Conservation (phyloP, 1,140 invertebrate genomes). For the Andricus grossulariae region DNA sequence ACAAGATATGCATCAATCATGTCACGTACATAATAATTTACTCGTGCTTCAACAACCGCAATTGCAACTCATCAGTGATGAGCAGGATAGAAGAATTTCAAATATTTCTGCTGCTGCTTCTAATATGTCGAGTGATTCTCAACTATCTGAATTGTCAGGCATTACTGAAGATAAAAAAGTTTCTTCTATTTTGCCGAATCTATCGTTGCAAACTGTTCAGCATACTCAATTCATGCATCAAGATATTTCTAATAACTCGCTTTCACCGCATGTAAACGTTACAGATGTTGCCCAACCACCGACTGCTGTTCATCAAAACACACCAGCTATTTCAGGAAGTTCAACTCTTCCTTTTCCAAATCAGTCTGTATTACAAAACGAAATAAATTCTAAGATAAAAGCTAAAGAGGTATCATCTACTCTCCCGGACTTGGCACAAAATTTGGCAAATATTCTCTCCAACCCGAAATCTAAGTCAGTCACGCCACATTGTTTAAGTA, state of each 20-base stretch:
- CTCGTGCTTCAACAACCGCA: conserved; percentile 40
- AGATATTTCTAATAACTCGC: conserved; percentile 11
- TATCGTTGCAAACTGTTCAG: conserved; percentile 35
- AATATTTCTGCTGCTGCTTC: conserved; percentile 66
- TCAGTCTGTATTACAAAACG: conserved; percentile 48
- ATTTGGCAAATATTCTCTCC: conserved; percentile 73
- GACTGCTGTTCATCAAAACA: conserved; percentile 47
- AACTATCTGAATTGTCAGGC: conserved; percentile 58
- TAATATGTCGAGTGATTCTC: conserved; percentile 69
- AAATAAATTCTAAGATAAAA: conserved; percentile 66
- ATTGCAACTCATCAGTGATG: conserved; percentile 63
- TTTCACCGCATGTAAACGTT: conserved; percentile 36
- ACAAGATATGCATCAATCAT: conserved; percentile 53
- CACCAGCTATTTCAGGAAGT: conserved; percentile 35
- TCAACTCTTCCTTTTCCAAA: conserved; percentile 36
- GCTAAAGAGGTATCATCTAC: conserved; percentile 72
- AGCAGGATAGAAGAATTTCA: conserved; percentile 69
- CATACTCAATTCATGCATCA: conserved; percentile 40
- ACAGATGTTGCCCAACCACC: conserved; percentile 49
- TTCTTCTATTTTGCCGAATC: conserved; percentile 13
- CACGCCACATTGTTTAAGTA: conserved; percentile 58
- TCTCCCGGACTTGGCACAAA: conserved; percentile 72
- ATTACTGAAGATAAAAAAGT: conserved; percentile 56
- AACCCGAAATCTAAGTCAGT: conserved; percentile 72
- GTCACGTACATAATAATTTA: neutral